A percentile compares a stretch with the other conserved stretches of the same genome.
Conservation (phyloP, 2,113 vertebrate genomes). For the Machaerirhynchus nigripectus region DNA sequence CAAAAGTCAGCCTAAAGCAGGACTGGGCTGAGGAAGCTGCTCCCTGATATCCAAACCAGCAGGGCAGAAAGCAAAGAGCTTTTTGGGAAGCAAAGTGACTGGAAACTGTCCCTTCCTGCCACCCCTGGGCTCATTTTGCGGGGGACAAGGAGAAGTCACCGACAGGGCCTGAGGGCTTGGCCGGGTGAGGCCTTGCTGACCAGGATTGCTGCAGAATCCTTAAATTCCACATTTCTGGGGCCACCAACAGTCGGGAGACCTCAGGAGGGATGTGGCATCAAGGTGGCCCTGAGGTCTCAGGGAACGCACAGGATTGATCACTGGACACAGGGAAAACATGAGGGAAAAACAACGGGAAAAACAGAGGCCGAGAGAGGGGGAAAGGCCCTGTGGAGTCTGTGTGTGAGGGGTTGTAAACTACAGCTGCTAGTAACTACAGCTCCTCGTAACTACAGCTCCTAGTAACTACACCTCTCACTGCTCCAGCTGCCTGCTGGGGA, state of each 20-base stretch:
- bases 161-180: background rate
- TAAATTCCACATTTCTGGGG: background rate
- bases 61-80: background rate
- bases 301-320: background rate
- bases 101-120: background rate
- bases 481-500: background rate
- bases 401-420: background rate
- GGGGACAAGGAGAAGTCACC: background rate
- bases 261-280: background rate
- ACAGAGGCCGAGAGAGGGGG: background rate
- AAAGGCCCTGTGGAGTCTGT: background rate
- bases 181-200: background rate
- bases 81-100: background rate
- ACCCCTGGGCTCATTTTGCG: background rate
- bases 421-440: background rate
- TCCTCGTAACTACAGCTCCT: accelerated
- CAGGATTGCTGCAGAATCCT: background rate
- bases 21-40: background rate
- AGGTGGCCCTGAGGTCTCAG: background rate
- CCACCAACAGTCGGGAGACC: background rate
- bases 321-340: accelerated
- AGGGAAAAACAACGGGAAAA: background rate
- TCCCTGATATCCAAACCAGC: background rate
- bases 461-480: background rate
- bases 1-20: background rate